Base-by-base conservation (phyloP, 2,888 invertebrate genomes). In the Noctua janthe region DNA sequence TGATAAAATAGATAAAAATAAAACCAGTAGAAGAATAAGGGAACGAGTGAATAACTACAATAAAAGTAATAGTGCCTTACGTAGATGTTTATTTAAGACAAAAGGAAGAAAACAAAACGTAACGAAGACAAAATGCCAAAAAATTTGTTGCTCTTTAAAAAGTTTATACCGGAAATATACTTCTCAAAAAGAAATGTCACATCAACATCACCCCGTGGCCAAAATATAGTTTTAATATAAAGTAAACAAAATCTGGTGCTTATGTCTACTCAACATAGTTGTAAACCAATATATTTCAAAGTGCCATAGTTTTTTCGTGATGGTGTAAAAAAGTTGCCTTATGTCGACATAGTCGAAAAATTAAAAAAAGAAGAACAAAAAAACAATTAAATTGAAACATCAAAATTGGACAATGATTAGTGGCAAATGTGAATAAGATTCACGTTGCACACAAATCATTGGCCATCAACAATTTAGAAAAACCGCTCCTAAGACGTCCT, bases 51-150 rank as follows among this genome's bases (percentile, higher is more conserved):
- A 89, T 90, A 92, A 91, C 89, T 90, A 92, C 91, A 94, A 93
- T 92, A 92, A 94, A 90, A 85, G 87, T 91, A 93, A 95, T 92
- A 96, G 97, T 97, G 97, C 97, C 97, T 97, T 96, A 95, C 78
- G 83, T 93, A 94, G 86, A 95, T 94, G 92, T 94, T 94, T 85
- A 90, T 90, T 95, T 94, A 93, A 95, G 91, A 94, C 90, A 88
- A 91, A 94, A 93, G 93, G 92, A 93, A 92, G 90, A 91, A 83
- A 87, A 91, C 80, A 94, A 93, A 94, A 93, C 90, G 89, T 82
- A 93, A 94, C 83, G 92, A 96, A 96, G 93, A 95, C 97, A 97
- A 97, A 97, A 97, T 97, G 97, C 95, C 96, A 96, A 96, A 95
- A 94, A 95, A 96, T 91, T 94, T 94, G 93, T 93, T 95, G 87